These are phyloP conservation scores for Minunthozetes semirufus DNA, from an alignment of 2,888 invertebrate genomes.

Conservation along the genomic window DNA sequence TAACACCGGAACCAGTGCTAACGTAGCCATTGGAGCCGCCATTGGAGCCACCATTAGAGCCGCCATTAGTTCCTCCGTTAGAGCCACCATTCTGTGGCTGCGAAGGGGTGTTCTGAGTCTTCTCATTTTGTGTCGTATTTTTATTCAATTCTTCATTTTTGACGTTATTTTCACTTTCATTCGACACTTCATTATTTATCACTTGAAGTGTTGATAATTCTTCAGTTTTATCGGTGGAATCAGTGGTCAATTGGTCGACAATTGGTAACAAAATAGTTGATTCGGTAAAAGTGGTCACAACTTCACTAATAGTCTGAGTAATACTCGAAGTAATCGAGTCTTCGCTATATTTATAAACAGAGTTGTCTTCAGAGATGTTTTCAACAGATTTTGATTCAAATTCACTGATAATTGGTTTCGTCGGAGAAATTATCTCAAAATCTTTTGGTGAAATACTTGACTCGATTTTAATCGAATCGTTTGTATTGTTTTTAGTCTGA, in stretches of 20 bases:
- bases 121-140: background rate
- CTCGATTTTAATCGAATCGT: background rate
- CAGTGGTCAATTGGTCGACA: background rate
- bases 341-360: background rate
- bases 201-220: background rate
- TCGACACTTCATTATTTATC: background rate
- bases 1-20: conserved; percentile 41
- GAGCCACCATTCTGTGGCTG: background rate
- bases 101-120: background rate
- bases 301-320: background rate
- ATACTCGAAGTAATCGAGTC: background rate
- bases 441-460: background rate
- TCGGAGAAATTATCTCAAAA: background rate
- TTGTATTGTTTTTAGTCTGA: background rate
- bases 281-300: background rate
- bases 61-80: background rate
- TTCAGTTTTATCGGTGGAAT: background rate
- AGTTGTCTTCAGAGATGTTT: background rate
- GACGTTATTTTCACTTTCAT: background rate
- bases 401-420: background rate
- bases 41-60: background rate
- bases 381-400: background rate
- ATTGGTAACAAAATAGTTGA: background rate
- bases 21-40: background rate
- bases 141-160: background rate